Evolutionary conservation across 2,113 vertebrate genomes (phyloP), one percentile per base, ranked within the genome.

Genomic region (Melanerpes formicivorus): DNA sequence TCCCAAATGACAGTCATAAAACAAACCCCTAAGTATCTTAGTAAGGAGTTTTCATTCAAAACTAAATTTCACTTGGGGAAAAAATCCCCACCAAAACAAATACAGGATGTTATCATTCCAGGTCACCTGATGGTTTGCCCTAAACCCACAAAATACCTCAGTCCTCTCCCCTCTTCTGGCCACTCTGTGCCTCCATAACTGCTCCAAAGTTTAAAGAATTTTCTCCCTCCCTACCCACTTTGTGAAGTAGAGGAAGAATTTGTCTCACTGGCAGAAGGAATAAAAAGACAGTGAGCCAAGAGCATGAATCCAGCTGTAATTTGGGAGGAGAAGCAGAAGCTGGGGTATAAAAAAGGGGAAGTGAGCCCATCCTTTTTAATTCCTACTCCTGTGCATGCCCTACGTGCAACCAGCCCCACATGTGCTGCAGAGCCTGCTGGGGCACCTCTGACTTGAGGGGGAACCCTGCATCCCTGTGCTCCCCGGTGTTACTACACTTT

Each of bases 401-500:
- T 11, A 21, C 22, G 14, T 0, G 1, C 19, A 4, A 32, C 25
- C 23, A 65, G 64, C 56, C 44, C 40, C 60, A 32, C 0, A 3
- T 4, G 3, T 0, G 1, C 60, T 83, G 56, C 52, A 18, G 48
- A 79, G 34, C 34, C 63, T 80, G 25, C 59, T 55, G 12, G 46
- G n/a, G 5, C 17, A 60, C 6, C 26, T 87, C 26, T 66, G 78
- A 6, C 21, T 3, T 29, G 30, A 79, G 37, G 29, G 37, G 23
- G 37, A 76, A n/a, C 30, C 27, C 16, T 5, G 9, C 0, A 0
- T 44, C 14, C 23, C 18, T 7, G 1, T 4, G 17, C 17, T 71
- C 16, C 29, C 27, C 0, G 0, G 44, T 0, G 0, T n/a, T 42
- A 42, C 12, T 9, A 7, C 34, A 14, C 30, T 37, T 37, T 74